These are phyloP conservation scores for Eospalax fontanierii DNA, from an alignment of 2,797 vertebrate genomes.

Conservation along the genomic window DNA sequence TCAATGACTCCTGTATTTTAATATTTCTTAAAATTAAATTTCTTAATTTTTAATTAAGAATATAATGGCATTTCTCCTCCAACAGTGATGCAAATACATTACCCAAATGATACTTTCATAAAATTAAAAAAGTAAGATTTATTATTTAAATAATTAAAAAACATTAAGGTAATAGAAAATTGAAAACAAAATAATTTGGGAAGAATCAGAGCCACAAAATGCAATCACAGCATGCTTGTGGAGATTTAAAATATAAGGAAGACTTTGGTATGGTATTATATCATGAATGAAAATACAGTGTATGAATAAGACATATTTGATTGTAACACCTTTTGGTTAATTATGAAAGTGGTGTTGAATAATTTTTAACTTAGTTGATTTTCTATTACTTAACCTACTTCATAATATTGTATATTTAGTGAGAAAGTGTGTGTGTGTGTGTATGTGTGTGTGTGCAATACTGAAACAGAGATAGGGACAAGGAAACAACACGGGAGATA, in stretches of 20 bases:
- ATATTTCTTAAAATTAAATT: too few relatives aligned
- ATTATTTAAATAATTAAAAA: background rate
- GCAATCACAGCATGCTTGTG: background rate
- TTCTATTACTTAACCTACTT: background rate
- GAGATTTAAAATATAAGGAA: background rate
- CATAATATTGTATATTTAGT: background rate
- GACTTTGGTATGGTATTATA: background rate
- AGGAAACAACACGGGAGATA: background rate
- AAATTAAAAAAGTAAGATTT: background rate
- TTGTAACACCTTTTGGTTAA: background rate
- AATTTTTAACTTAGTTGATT: background rate
- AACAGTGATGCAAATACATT: background rate
- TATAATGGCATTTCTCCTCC: background rate
- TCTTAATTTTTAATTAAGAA: background rate
- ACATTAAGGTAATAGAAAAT: background rate
- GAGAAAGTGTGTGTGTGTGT: too few relatives aligned
- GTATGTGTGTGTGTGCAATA: too few relatives aligned
- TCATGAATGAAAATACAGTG: background rate
- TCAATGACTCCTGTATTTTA: background rate
- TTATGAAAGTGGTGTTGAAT: background rate
- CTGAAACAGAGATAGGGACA: conserved; percentile 45
- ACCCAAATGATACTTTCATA: background rate
- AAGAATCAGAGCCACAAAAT: background rate
- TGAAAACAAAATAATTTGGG: background rate
- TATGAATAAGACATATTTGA: background rate